Evolutionary conservation across 2,888 invertebrate genomes (phyloP), one percentile per base, ranked within the genome.

Genomic region (Melangyna quadrimaculata): DNA sequence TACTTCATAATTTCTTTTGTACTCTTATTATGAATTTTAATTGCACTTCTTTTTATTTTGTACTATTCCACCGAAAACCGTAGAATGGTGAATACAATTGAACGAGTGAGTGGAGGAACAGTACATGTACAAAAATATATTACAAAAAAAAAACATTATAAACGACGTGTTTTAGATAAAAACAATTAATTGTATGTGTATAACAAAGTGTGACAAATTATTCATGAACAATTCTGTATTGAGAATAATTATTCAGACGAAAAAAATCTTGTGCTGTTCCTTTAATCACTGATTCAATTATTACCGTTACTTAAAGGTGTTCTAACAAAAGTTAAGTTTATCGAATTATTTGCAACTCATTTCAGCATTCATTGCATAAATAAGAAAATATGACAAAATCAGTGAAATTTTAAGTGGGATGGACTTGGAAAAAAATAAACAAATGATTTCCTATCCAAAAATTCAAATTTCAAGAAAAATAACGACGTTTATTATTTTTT

Each of bases 391-490:
- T 61, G 40, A 22, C 45, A 78, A 24, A 72, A 19, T 69, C 63
- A 57, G 37, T 74, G 45, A 75, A 75, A 67, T 43, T 43, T 35
- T 65, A 67, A 61, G 65, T 40, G 48, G 65, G 78, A 78, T 73
- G 72, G 14, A 55, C 29, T 63, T 37, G 22, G 40, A 55, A 65
- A 45, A 19, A 27, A 43, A 70, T 14, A 43, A 32, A 35, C n/a
- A 45, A 78, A 35, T 22, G 9, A 22, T 74, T 35, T 78, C 24
- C 67, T 40, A 67, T 61, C 40, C 74, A 57, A 51, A 83, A 79
- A 75, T 73, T 73, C 51, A 69, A 87, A 83, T 80, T 72, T 77
- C 48, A 87, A 83, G 65, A 78, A 53, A 78, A 53, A 55, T 61
- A 53, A n/a, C 65, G 67, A 71, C 53, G 57, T 77, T 80, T 53